Conservation (phyloP, 1,140 invertebrate genomes). For the Drosophila ogumai region DNA sequence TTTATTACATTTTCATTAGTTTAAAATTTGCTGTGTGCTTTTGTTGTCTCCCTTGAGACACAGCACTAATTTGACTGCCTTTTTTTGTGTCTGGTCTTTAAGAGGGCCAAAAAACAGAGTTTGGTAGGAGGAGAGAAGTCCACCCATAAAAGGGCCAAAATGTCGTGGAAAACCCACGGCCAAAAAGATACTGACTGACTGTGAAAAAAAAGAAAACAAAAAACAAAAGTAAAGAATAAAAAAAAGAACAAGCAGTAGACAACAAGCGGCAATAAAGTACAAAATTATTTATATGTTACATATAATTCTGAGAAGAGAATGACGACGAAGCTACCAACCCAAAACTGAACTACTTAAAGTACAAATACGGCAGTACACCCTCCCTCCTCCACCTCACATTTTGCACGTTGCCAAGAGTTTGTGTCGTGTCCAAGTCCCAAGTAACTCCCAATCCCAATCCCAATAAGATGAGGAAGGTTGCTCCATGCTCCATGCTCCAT, state of each 20-base stretch:
- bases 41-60: background rate
- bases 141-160: slow-evolving; percentile 24
- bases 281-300: slow-evolving; percentile 51
- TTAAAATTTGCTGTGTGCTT: slow-evolving; percentile 3
- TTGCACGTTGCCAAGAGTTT: slow-evolving; percentile 34
- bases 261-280: slow-evolving; percentile 44
- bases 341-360: slow-evolving; percentile 39
- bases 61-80: slow-evolving; percentile 20
- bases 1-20: slow-evolving; percentile 23
- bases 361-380: slow-evolving; percentile 3
- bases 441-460: slow-evolving; percentile 21
- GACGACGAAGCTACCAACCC: slow-evolving; percentile 16
- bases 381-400: background rate
- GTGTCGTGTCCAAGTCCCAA: slow-evolving; percentile 46
- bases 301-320: slow-evolving; percentile 57
- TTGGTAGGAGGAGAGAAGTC: background rate
- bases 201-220: background rate
- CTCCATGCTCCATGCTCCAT: slow-evolving; percentile 18
- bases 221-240: background rate
- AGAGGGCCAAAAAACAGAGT: background rate
- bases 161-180: slow-evolving; percentile 1
- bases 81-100: slow-evolving; percentile 2
- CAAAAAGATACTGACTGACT: slow-evolving; percentile 3
- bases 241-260: slow-evolving; percentile 9
- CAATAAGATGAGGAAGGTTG: slow-evolving; percentile 35